phyloP scores from a whole-genome alignment of 2,888 invertebrate genomes.

The Aplocera efformata region DNA sequence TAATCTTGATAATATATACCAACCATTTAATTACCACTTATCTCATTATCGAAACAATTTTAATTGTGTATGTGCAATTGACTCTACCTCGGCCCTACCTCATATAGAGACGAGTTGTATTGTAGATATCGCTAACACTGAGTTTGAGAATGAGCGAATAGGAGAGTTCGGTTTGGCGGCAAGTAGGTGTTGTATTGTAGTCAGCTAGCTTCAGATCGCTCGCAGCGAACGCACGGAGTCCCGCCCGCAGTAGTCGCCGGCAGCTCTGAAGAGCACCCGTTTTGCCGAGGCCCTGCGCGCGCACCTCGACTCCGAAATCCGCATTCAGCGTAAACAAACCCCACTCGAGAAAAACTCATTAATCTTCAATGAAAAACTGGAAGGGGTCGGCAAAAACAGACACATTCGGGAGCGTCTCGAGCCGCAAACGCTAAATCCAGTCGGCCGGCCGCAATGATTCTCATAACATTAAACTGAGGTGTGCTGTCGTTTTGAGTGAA shows the following conservation, averaged over 20 bases:
- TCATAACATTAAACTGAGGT: slow-evolving; percentile 51
- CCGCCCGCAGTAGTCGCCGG: slow-evolving; percentile 49
- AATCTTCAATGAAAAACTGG: slow-evolving; percentile 53
- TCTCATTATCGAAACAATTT: no score
- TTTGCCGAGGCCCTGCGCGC: slow-evolving; percentile 26
- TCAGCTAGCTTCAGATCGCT: slow-evolving; percentile 51
- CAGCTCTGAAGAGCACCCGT: slow-evolving; percentile 38
- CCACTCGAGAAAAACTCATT: slow-evolving; percentile 49
- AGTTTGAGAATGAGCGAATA: slow-evolving; percentile 42
- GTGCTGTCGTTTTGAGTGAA: slow-evolving; percentile 65
- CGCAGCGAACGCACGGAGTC: slow-evolving; percentile 40
- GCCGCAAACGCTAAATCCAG: slow-evolving; percentile 45
- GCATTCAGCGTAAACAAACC: slow-evolving; percentile 62
- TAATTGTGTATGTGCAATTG: slow-evolving; percentile 8
- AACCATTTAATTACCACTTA: no score
- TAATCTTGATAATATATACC: no score
- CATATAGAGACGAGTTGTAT: no score
- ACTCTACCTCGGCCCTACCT: slow-evolving; percentile 29
- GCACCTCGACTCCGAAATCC: slow-evolving; percentile 28
- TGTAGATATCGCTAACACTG: no score
- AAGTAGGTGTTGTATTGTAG: slow-evolving; percentile 40
- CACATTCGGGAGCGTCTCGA: slow-evolving; percentile 17
- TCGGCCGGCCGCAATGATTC: slow-evolving; percentile 60
- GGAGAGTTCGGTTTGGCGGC: slow-evolving; percentile 50
- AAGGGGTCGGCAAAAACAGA: slow-evolving; percentile 22